phyloP scores from a whole-genome alignment of 2,888 invertebrate species.

The Petrophora chlorosata region DNA sequence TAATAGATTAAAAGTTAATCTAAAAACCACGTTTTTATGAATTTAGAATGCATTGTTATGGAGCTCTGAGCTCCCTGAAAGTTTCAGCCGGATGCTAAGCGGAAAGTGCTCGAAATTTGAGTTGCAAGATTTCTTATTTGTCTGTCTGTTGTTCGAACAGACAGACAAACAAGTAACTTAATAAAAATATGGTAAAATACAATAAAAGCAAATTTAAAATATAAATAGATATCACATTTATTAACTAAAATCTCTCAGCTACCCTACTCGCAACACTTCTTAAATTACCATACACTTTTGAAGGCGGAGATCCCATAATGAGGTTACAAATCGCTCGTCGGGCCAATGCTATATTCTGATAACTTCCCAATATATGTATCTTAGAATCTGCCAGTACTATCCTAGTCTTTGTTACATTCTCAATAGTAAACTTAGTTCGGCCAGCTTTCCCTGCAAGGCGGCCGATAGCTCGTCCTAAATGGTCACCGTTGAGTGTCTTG shows the following conservation, averaged over 20 bases:
- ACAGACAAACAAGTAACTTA: no score
- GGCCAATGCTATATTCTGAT: slow-evolving; percentile 97
- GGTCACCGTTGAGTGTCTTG: slow-evolving; percentile 97
- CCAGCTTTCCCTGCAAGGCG: slow-evolving; percentile 98
- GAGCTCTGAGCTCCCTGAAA: no score
- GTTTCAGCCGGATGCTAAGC: no score
- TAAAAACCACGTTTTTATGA: no score
- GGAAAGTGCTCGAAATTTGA: no score
- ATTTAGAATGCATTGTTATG: no score
- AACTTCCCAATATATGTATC: slow-evolving; percentile 98
- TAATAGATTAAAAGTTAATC: no score
- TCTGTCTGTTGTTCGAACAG: no score
- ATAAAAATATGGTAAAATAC: background rate
- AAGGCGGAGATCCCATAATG: slow-evolving; percentile 98
- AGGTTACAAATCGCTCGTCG: slow-evolving; percentile 97
- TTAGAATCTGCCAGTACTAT: slow-evolving; percentile 98
- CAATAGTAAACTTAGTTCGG: slow-evolving; percentile 98
- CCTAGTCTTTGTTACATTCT: slow-evolving; percentile 99
- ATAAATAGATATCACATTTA: slow-evolving; percentile 54
- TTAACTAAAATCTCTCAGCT: slow-evolving; percentile 88
- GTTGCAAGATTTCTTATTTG: no score
- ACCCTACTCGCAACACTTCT: slow-evolving; percentile 93
- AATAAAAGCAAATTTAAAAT: slow-evolving; percentile 36
- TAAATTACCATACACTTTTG: slow-evolving; percentile 98
- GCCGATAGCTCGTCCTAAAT: slow-evolving; percentile 97